Percentiles rank a stretch among this genome's conserved stretches.
These are phyloP conservation scores for Ia io DNA, from an alignment of 2,113 vertebrate species.

Conservation along the genomic window DNA sequence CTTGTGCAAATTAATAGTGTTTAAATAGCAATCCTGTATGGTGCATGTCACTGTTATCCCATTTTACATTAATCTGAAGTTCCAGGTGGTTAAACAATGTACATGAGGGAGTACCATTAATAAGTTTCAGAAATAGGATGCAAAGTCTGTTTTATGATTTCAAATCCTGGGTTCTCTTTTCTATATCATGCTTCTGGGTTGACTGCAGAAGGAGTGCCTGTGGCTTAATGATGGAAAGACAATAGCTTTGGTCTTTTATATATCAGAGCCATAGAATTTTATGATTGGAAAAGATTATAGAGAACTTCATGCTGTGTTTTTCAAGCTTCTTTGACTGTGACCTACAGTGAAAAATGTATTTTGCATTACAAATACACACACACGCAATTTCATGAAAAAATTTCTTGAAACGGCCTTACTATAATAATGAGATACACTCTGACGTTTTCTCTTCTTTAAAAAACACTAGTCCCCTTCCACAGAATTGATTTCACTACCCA, in stretches of 20 bases:
- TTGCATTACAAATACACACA: neutral
- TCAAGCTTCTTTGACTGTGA: constrained; percentile 23
- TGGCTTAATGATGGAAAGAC: neutral
- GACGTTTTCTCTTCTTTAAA: constrained; percentile 20
- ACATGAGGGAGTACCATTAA: neutral
- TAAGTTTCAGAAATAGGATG: neutral
- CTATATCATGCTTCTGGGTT: neutral
- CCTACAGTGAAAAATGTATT: constrained; percentile 9
- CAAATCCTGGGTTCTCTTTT: neutral
- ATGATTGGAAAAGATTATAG: neutral
- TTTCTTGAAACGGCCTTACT: neutral
- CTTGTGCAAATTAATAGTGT: neutral
- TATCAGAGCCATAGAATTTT: neutral
- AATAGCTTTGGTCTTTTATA: neutral
- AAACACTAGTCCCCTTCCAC: neutral
- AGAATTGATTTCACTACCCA: constrained; percentile 14
- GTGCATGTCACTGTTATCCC: neutral
- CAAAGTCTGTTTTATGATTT: neutral
- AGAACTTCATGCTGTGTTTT: neutral
- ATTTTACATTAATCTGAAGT: neutral
- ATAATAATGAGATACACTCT: neutral
- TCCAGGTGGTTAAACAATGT: neutral
- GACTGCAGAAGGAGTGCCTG: neutral
- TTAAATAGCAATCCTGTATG: neutral
- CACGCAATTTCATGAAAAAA: neutral